Percentiles rank a stretch among this genome's conserved stretches.
Conservation (phyloP, 2,888 invertebrate genomes). For the Baronia brevicornis region DNA sequence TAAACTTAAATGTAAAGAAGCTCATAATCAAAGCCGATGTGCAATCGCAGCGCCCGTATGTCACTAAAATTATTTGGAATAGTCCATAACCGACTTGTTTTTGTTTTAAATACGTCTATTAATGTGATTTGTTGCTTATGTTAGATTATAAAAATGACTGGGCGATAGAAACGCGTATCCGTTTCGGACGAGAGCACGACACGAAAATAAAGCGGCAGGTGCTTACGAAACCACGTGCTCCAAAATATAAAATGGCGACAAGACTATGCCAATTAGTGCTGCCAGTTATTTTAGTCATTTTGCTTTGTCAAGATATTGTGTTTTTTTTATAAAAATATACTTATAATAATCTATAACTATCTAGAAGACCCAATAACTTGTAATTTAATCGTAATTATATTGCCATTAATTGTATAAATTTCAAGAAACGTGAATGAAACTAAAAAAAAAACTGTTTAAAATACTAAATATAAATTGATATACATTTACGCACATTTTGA, state of each 20-base stretch:
- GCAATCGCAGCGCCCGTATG: conserved; percentile 49
- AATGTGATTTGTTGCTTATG: conserved; percentile 63
- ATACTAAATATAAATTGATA: no score
- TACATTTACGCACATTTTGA: no score
- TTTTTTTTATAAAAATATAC: no score
- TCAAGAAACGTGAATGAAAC: no score
- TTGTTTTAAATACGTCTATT: conserved; percentile 63
- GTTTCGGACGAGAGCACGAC: conserved; percentile 34
- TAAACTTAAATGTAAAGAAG: conserved; percentile 47
- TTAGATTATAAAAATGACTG: conserved; percentile 59
- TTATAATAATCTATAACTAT: no score
- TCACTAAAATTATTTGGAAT: conserved; percentile 63
- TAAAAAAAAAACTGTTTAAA: no score
- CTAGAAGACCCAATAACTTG: no score
- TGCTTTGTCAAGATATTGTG: no score
- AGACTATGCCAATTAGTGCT: conserved; percentile 49
- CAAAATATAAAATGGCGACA: conserved; percentile 51
- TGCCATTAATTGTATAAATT: no score
- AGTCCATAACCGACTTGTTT: conserved; percentile 68
- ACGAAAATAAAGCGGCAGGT: conserved; percentile 55
- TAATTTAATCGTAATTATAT: no score
- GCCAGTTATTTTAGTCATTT: conserved; percentile 31
- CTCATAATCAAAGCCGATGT: conserved; percentile 50
- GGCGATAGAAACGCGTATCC: conserved; percentile 46
- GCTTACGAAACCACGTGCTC: conserved; percentile 36